These are phyloP conservation scores for Phalera bucephala DNA, from an alignment of 2,888 invertebrate genomes.

Conservation along the genomic window DNA sequence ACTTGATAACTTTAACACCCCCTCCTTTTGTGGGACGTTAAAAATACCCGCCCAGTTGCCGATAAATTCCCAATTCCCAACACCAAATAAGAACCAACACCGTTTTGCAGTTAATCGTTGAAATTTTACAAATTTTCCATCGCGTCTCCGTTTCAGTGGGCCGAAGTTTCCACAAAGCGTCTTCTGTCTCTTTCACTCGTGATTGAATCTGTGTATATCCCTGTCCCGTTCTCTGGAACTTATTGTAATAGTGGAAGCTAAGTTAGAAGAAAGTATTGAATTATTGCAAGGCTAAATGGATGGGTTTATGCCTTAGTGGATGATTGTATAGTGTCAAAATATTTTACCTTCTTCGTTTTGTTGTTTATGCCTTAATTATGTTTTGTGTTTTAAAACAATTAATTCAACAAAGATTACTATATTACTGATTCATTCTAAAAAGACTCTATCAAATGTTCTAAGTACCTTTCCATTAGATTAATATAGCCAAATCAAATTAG, in stretches of 20 bases:
- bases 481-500: too few species aligned
- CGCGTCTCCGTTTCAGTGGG: slow-evolving; percentile 35
- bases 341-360: too few species aligned
- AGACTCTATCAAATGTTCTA: too few species aligned
- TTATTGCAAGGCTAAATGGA: slow-evolving; percentile 51
- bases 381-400: too few species aligned
- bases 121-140: slow-evolving; percentile 65
- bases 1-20: too few species aligned
- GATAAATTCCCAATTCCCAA: neutral
- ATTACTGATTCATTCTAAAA: too few species aligned
- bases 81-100: slow-evolving; percentile 39
- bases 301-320: slow-evolving; percentile 34
- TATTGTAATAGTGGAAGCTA: slow-evolving; percentile 71
- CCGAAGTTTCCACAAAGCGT: slow-evolving; percentile 62
- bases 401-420: too few species aligned
- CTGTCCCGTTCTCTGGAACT: slow-evolving; percentile 47
- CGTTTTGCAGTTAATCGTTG: slow-evolving; percentile 30
- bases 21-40: too few species aligned
- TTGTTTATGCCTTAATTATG: too few species aligned
- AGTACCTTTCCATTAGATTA: too few species aligned
- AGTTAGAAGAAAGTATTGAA: slow-evolving; percentile 67
- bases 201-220: slow-evolving; percentile 3
- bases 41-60: too few species aligned
- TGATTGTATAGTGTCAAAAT: too few species aligned
- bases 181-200: slow-evolving; percentile 29